These are phyloP conservation scores for Haplochromis burtoni DNA, from an alignment of 2,113 vertebrate genomes.

Conservation along the genomic window DNA sequence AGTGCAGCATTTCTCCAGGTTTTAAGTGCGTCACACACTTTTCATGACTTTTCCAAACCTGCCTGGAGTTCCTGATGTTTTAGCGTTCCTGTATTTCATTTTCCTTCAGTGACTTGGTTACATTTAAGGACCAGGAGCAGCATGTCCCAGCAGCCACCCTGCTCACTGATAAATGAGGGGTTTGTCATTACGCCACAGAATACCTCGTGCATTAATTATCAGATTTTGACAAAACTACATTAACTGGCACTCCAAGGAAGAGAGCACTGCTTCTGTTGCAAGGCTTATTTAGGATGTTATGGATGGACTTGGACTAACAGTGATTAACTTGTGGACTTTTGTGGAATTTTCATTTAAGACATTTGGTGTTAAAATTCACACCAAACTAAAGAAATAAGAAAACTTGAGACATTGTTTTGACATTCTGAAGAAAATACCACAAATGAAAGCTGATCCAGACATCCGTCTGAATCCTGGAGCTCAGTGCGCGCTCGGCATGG, in stretches of 20 bases:
- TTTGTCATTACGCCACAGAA: neutral
- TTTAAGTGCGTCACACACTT: neutral
- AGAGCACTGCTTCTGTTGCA: neutral
- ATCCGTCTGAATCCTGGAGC: neutral
- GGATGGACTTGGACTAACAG: neutral
- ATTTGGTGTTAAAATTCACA: neutral
- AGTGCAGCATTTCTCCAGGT: neutral
- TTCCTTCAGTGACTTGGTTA: neutral
- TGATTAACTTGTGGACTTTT: neutral
- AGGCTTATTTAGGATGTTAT: neutral
- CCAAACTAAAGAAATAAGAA: neutral
- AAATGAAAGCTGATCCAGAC: neutral
- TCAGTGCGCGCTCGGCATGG: neutral
- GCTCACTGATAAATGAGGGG: neutral
- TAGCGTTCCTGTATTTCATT: neutral
- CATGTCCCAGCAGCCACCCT: neutral
- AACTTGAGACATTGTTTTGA: neutral
- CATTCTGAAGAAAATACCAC: neutral
- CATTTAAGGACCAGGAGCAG: rapidly evolving
- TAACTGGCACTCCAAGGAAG: neutral
- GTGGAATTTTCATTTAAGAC: neutral
- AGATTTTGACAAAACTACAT: rapidly evolving
- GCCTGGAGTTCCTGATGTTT: neutral
- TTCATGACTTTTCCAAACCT: neutral
- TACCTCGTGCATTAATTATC: neutral